A percentile compares a stretch with the other conserved stretches of the same genome.
phyloP scores from a whole-genome alignment of 2,113 vertebrate species.

The Pyxicephalus adspersus region DNA sequence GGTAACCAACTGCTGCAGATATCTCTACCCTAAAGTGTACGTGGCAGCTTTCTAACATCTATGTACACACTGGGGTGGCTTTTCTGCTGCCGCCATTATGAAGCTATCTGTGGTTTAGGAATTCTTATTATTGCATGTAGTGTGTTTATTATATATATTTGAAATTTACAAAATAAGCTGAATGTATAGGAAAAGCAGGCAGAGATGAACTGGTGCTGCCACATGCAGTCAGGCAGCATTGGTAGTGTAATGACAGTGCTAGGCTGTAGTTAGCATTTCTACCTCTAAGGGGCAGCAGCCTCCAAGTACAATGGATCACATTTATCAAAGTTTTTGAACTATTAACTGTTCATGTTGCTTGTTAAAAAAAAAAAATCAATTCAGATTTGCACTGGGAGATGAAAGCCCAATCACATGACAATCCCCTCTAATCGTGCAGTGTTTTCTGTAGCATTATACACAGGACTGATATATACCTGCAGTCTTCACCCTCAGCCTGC shows the following conservation, averaged over 20 bases:
- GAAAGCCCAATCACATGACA: too few species aligned
- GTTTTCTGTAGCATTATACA: too few species aligned
- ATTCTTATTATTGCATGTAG: slow-evolving; percentile 9
- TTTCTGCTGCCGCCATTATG: not conserved
- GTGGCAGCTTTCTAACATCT: not conserved
- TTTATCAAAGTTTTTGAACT: too few species aligned
- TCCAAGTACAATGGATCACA: not conserved
- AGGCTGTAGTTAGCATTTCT: not conserved
- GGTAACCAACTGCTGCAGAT: slow-evolving; percentile 16
- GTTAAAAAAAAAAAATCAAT: too few species aligned
- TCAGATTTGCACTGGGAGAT: too few species aligned
- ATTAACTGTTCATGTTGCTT: too few species aligned
- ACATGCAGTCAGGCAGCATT: not conserved
- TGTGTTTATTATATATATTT: not conserved
- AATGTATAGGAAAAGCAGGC: too few species aligned
- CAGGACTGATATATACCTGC: too few species aligned
- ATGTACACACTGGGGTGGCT: not conserved
- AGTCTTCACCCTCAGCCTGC: too few species aligned
- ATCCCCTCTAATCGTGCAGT: too few species aligned
- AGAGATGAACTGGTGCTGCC: not conserved
- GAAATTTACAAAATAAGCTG: not conserved
- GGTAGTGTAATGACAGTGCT: not conserved
- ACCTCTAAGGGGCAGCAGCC: not conserved
- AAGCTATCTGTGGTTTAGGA: not conserved
- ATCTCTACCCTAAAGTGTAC: not conserved